These are phyloP conservation scores for Chiloscyllium punctatum DNA, from an alignment of 2,797 vertebrate genomes.

Conservation along the genomic window DNA sequence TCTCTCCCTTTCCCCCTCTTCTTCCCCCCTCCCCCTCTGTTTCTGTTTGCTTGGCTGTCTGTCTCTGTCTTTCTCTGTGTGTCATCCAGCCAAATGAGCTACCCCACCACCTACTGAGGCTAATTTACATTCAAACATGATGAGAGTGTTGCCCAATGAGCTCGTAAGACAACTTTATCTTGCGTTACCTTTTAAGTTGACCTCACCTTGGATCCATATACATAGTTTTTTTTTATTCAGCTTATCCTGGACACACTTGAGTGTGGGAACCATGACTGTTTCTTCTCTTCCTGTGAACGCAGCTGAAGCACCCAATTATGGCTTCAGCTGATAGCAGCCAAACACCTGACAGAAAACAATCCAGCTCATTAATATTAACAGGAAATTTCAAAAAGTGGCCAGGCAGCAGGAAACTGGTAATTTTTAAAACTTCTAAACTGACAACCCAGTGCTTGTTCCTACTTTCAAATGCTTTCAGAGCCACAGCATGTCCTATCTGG, in stretches of 20 bases:
- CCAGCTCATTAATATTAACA: neutral
- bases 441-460: neutral
- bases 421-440: neutral
- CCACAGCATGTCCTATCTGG: neutral
- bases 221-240: neutral
- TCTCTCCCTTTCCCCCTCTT: too few species aligned
- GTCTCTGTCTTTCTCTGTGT: too few species aligned
- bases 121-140: too few species aligned
- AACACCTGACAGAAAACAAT: neutral
- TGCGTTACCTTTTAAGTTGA: too few species aligned
- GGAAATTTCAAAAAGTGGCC: neutral
- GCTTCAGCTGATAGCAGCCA: neutral
- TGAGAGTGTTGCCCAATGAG: too few species aligned
- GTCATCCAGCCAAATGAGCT: too few species aligned
- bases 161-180: too few species aligned
- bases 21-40: too few species aligned
- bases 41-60: too few species aligned
- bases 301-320: neutral
- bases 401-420: neutral
- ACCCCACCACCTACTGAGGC: too few species aligned
- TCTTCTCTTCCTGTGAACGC: neutral
- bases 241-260: neutral
- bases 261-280: neutral
- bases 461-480: neutral
- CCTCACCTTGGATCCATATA: neutral